Conservation (phyloP, 2,888 invertebrate genomes). For the Eristalinus aeneus region DNA sequence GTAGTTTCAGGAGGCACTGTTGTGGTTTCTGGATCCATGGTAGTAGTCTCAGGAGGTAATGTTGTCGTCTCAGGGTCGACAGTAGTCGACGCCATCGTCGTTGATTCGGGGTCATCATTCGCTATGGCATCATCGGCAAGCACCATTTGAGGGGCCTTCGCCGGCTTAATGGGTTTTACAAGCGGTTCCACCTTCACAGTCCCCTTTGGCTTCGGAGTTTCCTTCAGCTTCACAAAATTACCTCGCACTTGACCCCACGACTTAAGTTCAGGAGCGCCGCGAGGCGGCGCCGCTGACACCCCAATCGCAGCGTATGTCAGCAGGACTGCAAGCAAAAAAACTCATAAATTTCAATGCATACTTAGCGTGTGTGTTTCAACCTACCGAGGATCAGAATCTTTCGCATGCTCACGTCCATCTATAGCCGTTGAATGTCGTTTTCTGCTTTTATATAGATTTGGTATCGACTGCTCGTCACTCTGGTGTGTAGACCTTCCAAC, state of each 20-base stretch:
- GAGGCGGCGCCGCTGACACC: neutral
- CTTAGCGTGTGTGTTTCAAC: neutral
- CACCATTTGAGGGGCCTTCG: too few relatives aligned
- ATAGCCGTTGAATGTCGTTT: neutral
- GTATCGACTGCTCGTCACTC: neutral
- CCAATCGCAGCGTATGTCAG: neutral
- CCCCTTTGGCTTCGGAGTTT: neutral
- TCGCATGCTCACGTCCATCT: conserved; percentile 43
- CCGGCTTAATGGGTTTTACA: neutral
- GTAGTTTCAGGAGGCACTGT: neutral
- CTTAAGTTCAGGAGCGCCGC: neutral
- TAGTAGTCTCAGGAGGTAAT: too few relatives aligned
- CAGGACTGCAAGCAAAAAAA: conserved; percentile 21
- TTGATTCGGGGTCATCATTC: too few relatives aligned
- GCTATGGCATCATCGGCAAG: too few relatives aligned
- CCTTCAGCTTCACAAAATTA: neutral
- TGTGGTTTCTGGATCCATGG: too few relatives aligned
- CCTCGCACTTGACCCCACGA: neutral
- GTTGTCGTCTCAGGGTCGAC: too few relatives aligned
- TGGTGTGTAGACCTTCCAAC: conserved; percentile 7
- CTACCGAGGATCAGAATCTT: conserved; percentile 40
- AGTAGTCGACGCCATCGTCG: too few relatives aligned
- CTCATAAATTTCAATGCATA: neutral
- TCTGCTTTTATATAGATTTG: conserved; percentile 33
- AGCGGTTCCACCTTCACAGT: neutral